Conservation (phyloP, 2,113 vertebrate genomes). For the Thryonomys swinderianus region DNA sequence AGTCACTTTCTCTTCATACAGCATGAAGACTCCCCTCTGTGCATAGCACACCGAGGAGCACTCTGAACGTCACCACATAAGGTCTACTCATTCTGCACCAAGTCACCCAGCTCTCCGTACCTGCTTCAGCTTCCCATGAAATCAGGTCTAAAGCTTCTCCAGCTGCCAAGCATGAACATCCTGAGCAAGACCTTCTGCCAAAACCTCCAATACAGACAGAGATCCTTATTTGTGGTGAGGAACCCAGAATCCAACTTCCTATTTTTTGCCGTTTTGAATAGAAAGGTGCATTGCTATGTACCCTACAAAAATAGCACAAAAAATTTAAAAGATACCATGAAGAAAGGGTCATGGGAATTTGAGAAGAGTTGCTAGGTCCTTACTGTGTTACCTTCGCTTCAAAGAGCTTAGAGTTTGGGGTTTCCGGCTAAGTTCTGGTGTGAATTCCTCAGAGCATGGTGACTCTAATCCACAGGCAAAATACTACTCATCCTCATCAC, state of each 20-base stretch:
- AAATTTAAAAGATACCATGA: not conserved
- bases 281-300: conserved; percentile 13
- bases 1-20: not conserved
- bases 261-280: conserved; percentile 78
- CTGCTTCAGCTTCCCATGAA: not conserved
- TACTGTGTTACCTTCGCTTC: conserved; percentile 72
- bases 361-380: conserved; percentile 66
- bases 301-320: not conserved
- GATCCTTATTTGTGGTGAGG: not conserved
- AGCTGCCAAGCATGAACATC: not conserved
- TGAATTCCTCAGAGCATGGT: conserved; percentile 66
- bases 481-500: conserved; percentile 55
- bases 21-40: rapidly evolving
- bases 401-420: conserved; percentile 72
- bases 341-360: conserved; percentile 49
- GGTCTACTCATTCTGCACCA: not conserved
- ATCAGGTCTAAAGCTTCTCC: not conserved
- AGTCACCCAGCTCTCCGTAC: not conserved
- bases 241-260: conserved; percentile 39
- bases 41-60: rapidly evolving
- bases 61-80: rapidly evolving
- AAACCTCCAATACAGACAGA: not conserved
- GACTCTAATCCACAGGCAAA: conserved; percentile 75
- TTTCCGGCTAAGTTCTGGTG: conserved; percentile 59
- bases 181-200: conserved; percentile 37